Base-by-base conservation (phyloP, 2,797 vertebrate species). In the Xenopus petersii region DNA sequence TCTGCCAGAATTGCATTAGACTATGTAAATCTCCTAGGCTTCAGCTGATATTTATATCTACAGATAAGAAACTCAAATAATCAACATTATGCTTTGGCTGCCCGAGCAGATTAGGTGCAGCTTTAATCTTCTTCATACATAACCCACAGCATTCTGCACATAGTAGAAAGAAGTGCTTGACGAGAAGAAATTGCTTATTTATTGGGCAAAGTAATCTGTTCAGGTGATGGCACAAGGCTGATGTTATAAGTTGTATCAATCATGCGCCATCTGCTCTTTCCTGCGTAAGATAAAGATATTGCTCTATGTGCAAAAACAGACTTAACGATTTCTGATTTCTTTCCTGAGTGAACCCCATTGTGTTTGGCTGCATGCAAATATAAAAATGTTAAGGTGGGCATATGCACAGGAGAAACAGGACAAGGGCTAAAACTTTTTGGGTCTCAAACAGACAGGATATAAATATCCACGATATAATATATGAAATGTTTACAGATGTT, bases 21-120 rank as follows among this genome's bases (percentile, higher is more conserved):
- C 12, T 12, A 5, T 12, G 33, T 17, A 54, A 70, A 59, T 30
- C 33, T 75, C 21, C 67, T 17, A 55, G 26, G 59, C 61, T 60
- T 55, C 26, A 11, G 67, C 62, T 64, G 67, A 70, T 67, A 70
- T 64, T 70, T 70, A 75, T 64, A 70, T 63, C 60, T 70, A 12
- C 12, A 33, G 66, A 70, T 70, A 75, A 70, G 67, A 42, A 64
- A 58, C 51, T 64, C 33, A 70, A 64, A 58, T 75, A 70, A 49
- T 62, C 48, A 46, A 63, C 67, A 64, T 70, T 75, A 59, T 64
- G 58, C 33, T 58, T 75, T 54, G 54, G 26, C 30, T 51, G 24
- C 59, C 46, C 24, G 17, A 47, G 67, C 59, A 69, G 70, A 70
- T 64, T 69, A 49, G 51, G 24, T 67, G 12, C 15, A n/a, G 15